Conservation (phyloP, 2,888 invertebrate genomes). For the Sinodicranocentrus sp. region DNA sequence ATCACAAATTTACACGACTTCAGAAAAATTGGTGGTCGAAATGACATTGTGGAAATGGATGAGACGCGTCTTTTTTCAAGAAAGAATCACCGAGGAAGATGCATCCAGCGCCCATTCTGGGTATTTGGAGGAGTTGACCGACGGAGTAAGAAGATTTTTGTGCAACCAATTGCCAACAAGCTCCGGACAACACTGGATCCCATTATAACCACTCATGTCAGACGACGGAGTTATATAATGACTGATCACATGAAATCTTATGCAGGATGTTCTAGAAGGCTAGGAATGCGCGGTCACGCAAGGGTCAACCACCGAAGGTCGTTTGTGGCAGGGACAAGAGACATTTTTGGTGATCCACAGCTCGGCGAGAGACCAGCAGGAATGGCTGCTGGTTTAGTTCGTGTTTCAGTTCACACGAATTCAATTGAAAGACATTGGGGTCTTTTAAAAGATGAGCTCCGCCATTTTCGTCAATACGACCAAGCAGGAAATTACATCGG, state of each 20-base stretch:
- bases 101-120: neutral
- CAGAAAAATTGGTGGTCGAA: conserved; percentile 31
- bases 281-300: conserved; percentile 28
- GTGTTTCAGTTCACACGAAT: conserved; percentile 26
- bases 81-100: conserved; percentile 60
- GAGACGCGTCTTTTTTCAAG: conserved; percentile 49
- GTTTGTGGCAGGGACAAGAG: conserved; percentile 21
- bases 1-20: conserved; percentile 17
- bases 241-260: conserved; percentile 31
- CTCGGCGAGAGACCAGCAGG: neutral
- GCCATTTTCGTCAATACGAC: neutral
- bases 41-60: conserved; percentile 65
- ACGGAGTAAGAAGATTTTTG: conserved; percentile 4
- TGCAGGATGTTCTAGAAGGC: neutral
- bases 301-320: conserved; percentile 17
- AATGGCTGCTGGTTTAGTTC: neutral
- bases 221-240: conserved; percentile 24
- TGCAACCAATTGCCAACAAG: conserved; percentile 7
- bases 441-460: conserved; percentile 19
- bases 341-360: neutral
- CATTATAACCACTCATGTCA: conserved; percentile 22
- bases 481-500: neutral
- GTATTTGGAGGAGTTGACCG: conserved; percentile 43
- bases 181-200: conserved; percentile 21
- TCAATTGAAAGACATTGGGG: conserved; percentile 38